phyloP scores from a whole-genome alignment of 2,113 vertebrate species.

The Thymallus thymallus region DNA sequence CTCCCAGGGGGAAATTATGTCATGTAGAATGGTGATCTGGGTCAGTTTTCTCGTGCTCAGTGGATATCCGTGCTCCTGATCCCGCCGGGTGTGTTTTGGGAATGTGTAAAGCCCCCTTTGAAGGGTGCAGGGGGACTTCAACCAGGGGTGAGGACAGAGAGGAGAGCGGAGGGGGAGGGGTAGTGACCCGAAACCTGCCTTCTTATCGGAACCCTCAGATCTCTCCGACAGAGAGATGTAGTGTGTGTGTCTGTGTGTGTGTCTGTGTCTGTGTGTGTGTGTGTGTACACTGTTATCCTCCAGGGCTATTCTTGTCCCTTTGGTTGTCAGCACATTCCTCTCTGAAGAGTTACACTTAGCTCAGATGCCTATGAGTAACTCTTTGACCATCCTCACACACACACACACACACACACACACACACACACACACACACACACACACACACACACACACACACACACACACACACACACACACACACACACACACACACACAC shows the following conservation, averaged over 20 bases:
- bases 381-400: background rate
- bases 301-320: constrained; percentile 63
- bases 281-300: constrained; percentile 54
- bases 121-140: constrained; percentile 21
- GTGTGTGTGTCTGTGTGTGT: constrained; percentile 21
- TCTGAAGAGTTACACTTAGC: constrained; percentile 61
- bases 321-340: constrained; percentile 67
- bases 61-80: constrained; percentile 15
- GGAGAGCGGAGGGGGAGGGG: constrained; percentile 60
- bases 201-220: constrained; percentile 40
- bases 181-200: constrained; percentile 24
- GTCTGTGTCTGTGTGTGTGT: constrained; percentile 10
- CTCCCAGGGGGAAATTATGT: background rate
- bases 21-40: constrained; percentile 15
- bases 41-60: constrained; percentile 23
- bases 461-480: background rate
- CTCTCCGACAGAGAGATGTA: constrained; percentile 27
- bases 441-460: too few relatives aligned
- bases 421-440: constrained; percentile 5
- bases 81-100: constrained; percentile 35
- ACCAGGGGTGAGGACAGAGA: constrained; percentile 43
- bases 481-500: too few relatives aligned
- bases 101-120: constrained; percentile 41
- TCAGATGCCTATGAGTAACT: constrained; percentile 26
- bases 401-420: background rate